Conservation (phyloP, 1,140 invertebrate genomes). For the Drosophila bocki region DNA sequence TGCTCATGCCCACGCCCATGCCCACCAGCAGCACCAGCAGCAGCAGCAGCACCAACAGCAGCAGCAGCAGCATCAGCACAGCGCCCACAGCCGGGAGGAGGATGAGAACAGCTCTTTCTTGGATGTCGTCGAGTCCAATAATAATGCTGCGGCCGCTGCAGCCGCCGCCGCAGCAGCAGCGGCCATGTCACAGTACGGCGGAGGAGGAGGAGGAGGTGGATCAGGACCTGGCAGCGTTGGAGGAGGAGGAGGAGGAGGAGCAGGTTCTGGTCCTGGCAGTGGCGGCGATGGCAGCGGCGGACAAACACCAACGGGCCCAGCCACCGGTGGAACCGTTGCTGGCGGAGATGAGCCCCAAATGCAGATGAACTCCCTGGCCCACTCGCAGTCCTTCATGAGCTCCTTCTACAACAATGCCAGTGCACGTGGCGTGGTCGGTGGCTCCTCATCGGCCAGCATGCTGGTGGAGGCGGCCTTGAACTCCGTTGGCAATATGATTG, state of each 20-base stretch:
- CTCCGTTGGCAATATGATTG: slow-evolving; percentile 85
- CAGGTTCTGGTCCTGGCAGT: slow-evolving; percentile 8
- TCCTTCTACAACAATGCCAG: slow-evolving; percentile 84
- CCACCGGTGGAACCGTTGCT: slow-evolving; percentile 22
- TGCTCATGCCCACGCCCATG: slow-evolving; percentile 42
- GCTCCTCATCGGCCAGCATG: slow-evolving; percentile 84
- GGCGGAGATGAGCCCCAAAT: slow-evolving; percentile 64
- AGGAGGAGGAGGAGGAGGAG: slow-evolving; percentile 5
- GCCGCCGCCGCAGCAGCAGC: slow-evolving; percentile 63
- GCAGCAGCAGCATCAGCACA: slow-evolving; percentile 65
- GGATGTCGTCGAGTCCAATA: slow-evolving; percentile 83
- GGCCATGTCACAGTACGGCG: slow-evolving; percentile 75
- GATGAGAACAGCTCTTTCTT: slow-evolving; percentile 84
- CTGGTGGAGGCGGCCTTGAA: slow-evolving; percentile 84
- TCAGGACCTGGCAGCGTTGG: slow-evolving; percentile 10
- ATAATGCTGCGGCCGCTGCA: slow-evolving; percentile 66
- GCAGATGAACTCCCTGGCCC: slow-evolving; percentile 82
- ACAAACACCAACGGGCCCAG: slow-evolving; percentile 35
- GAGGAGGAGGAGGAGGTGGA: slow-evolving; percentile 8
- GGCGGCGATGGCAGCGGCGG: slow-evolving; percentile 18
- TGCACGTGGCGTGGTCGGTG: slow-evolving; percentile 60
- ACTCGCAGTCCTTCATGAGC: slow-evolving; percentile 84
- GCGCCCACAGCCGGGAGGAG: slow-evolving; percentile 72
- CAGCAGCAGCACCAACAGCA: slow-evolving; percentile 30
- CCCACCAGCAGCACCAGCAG: slow-evolving; percentile 56